Conservation (phyloP, 2,113 vertebrate species). For the Eubucco bourcierii region DNA sequence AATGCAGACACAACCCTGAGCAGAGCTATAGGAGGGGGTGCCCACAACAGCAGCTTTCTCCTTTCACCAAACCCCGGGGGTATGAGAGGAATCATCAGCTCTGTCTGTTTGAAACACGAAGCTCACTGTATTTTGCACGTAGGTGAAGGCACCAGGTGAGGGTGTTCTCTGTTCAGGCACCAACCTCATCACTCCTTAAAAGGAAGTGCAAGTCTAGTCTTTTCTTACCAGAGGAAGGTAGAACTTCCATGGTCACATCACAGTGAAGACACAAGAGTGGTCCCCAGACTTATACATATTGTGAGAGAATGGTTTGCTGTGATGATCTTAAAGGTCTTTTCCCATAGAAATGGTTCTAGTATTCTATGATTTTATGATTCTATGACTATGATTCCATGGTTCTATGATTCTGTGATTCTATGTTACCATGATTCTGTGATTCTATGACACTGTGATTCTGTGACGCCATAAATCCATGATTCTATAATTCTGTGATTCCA, state of each 20-base stretch:
- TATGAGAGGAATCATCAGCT: background rate
- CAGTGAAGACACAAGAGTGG: accelerated
- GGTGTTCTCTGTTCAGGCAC: background rate
- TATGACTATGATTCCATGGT: too few species aligned
- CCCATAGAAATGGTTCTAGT: too few species aligned
- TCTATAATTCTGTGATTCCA: too few species aligned
- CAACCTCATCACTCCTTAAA: background rate
- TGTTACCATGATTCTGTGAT: too few species aligned
- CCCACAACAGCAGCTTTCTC: background rate
- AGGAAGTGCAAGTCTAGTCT: background rate
- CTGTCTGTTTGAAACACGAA: background rate
- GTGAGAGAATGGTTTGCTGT: background rate
- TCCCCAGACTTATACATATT: background rate
- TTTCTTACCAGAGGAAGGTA: background rate
- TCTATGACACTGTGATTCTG: too few species aligned
- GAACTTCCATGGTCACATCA: background rate
- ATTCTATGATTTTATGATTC: too few species aligned
- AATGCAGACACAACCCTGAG: background rate
- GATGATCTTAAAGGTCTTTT: too few species aligned
- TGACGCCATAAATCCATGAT: too few species aligned
- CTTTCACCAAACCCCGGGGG: background rate
- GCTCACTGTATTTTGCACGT: background rate
- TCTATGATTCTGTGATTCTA: too few species aligned
- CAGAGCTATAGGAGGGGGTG: background rate
- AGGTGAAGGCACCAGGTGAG: background rate